Conservation (phyloP, 2,888 invertebrate species). For the Odontocerum albicorne region DNA sequence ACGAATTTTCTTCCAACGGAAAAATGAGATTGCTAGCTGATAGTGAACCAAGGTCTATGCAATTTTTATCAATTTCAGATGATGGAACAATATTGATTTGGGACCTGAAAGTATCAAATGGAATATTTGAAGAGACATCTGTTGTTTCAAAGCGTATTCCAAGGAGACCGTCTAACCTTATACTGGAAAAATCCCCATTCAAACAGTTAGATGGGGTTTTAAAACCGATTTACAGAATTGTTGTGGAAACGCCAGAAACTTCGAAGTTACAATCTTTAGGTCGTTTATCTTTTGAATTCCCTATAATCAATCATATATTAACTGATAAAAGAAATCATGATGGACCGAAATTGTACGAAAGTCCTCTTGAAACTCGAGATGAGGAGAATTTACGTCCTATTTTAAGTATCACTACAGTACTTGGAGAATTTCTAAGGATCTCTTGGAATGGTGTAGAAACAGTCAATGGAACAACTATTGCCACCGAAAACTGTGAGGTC, state of each 20-base stretch:
- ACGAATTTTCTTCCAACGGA: slow-evolving; percentile 62
- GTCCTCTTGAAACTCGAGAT: background rate
- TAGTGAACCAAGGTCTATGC: slow-evolving; percentile 51
- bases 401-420: slow-evolving; percentile 49
- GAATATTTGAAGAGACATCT: slow-evolving; percentile 44
- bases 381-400: slow-evolving; percentile 30
- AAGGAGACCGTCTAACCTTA: slow-evolving; percentile 60
- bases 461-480: slow-evolving; percentile 62
- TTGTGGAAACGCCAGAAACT: slow-evolving; percentile 51
- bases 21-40: slow-evolving; percentile 49
- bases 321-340: slow-evolving; percentile 43
- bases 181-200: slow-evolving; percentile 61
- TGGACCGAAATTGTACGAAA: slow-evolving; percentile 49
- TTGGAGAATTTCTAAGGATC: slow-evolving; percentile 51
- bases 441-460: slow-evolving; percentile 71
- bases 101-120: slow-evolving; percentile 47
- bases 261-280: slow-evolving; percentile 50
- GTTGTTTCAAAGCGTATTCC: slow-evolving; percentile 53
- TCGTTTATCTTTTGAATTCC: slow-evolving; percentile 48
- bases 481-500: slow-evolving; percentile 58
- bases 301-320: slow-evolving; percentile 45
- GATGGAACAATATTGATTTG: slow-evolving; percentile 73
- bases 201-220: slow-evolving; percentile 62
- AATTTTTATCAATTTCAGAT: slow-evolving; percentile 65
- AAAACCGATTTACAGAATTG: slow-evolving; percentile 63